phyloP scores from a whole-genome alignment of 2,888 invertebrate genomes.

The Drosophila trichaetosa region DNA sequence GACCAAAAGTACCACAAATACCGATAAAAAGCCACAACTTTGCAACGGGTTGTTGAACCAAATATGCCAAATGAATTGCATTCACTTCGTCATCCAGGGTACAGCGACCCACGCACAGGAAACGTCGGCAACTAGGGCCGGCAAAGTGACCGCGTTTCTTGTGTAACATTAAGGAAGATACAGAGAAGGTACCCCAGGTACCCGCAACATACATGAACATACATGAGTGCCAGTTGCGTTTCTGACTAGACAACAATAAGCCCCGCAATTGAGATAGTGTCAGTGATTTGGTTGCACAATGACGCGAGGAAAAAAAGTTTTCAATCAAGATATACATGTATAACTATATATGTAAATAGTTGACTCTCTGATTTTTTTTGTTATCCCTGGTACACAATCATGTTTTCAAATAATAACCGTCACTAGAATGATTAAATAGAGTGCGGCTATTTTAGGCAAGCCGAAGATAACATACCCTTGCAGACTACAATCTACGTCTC shows the following conservation, averaged over 20 bases:
- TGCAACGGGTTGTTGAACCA: conserved; percentile 53
- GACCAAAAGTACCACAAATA: conserved; percentile 9
- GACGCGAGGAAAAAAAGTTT: background rate
- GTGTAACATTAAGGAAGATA: background rate
- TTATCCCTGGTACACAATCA: background rate
- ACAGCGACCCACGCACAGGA: conserved; percentile 65
- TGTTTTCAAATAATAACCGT: background rate
- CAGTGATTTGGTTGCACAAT: background rate
- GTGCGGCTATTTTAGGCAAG: background rate
- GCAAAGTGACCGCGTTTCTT: conserved; percentile 11
- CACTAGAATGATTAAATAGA: background rate
- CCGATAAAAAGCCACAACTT: conserved; percentile 30
- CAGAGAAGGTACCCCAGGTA: background rate
- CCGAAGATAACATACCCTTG: background rate
- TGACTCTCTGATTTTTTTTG: background rate
- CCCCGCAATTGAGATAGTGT: background rate
- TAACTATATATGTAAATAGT: background rate
- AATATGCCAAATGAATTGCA: conserved; percentile 61
- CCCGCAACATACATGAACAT: background rate
- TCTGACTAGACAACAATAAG: background rate
- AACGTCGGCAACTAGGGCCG: conserved; percentile 33
- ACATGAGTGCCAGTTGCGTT: background rate
- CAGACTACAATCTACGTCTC: background rate
- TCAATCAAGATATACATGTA: background rate
- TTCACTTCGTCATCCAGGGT: conserved; percentile 37